Conservation (phyloP, 1,140 invertebrate genomes). For the Luehdorfia chinensis region DNA sequence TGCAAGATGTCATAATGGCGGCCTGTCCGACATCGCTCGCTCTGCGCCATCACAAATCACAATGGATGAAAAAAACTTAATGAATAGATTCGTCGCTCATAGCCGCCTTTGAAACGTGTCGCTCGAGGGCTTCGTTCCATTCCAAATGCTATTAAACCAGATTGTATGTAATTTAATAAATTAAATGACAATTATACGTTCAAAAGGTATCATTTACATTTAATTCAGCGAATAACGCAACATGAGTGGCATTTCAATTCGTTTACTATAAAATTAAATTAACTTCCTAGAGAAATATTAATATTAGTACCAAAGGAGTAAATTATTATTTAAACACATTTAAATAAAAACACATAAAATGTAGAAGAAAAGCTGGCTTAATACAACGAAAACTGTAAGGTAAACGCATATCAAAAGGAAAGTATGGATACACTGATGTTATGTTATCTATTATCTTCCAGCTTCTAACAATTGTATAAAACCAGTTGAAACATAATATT, state of each 20-base stretch:
- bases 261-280: background rate
- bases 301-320: too few relatives aligned
- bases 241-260: constrained; percentile 1
- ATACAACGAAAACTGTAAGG: too few relatives aligned
- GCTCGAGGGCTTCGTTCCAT: constrained; percentile 30
- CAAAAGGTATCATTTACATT: constrained; percentile 10
- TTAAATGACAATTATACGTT: constrained; percentile 20
- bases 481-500: too few relatives aligned
- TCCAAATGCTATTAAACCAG: constrained; percentile 25
- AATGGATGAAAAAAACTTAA: constrained; percentile 40
- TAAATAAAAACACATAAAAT: too few relatives aligned
- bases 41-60: constrained; percentile 28
- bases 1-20: constrained; percentile 17
- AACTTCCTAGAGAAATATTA: too few relatives aligned
- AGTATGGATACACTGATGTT: too few relatives aligned
- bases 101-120: constrained; percentile 34
- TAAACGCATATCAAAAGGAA: too few relatives aligned
- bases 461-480: too few relatives aligned
- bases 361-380: too few relatives aligned
- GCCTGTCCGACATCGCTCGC: constrained; percentile 11
- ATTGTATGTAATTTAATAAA: constrained; percentile 41
- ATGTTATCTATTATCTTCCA: too few relatives aligned
- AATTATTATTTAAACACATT: too few relatives aligned
- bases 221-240: constrained; percentile 12
- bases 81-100: constrained; percentile 45